A percentile compares a stretch with the other conserved stretches of the same genome.
phyloP scores from a whole-genome alignment of 2,888 invertebrate species.

The Cheilosia pagana region DNA sequence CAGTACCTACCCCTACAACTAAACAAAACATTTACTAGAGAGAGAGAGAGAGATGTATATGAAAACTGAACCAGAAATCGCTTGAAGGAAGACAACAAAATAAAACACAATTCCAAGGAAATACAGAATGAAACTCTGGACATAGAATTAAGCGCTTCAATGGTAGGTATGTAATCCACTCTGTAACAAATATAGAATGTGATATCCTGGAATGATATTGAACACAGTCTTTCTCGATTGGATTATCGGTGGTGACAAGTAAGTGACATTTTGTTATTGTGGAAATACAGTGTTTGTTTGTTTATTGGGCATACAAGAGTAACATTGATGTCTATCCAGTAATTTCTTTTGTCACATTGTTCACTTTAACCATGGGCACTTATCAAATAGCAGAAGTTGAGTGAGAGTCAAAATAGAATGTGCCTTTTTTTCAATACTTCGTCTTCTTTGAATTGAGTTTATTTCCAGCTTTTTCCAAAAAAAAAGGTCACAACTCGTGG shows the following conservation, averaged over 20 bases:
- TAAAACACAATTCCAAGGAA: slow-evolving; percentile 15
- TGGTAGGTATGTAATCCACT: slow-evolving; percentile 23
- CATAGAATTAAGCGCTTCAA: slow-evolving; percentile 30
- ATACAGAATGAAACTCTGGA: slow-evolving; percentile 8
- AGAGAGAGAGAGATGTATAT: not conserved
- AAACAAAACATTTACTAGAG: slow-evolving; percentile 15
- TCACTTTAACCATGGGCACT: too few species aligned
- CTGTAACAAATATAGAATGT: slow-evolving; percentile 21
- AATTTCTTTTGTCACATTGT: too few species aligned
- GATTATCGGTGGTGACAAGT: slow-evolving; percentile 23
- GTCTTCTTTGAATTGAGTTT: too few species aligned
- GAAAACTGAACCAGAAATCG: slow-evolving; percentile 12
- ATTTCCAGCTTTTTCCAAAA: too few species aligned
- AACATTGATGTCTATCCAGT: not conserved
- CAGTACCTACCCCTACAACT: not conserved
- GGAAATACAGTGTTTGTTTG: not conserved
- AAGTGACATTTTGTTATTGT: slow-evolving; percentile 9
- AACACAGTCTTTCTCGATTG: not conserved
- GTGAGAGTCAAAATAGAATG: too few species aligned
- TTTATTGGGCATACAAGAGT: not conserved
- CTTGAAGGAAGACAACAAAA: not conserved
- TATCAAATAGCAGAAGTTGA: too few species aligned
- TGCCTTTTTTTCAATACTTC: too few species aligned
- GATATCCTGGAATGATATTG: slow-evolving; percentile 16
- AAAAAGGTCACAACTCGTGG: too few species aligned